Evolutionary conservation across 2,113 vertebrate genomes (phyloP).

Genomic region (Tonatia bakeri): DNA sequence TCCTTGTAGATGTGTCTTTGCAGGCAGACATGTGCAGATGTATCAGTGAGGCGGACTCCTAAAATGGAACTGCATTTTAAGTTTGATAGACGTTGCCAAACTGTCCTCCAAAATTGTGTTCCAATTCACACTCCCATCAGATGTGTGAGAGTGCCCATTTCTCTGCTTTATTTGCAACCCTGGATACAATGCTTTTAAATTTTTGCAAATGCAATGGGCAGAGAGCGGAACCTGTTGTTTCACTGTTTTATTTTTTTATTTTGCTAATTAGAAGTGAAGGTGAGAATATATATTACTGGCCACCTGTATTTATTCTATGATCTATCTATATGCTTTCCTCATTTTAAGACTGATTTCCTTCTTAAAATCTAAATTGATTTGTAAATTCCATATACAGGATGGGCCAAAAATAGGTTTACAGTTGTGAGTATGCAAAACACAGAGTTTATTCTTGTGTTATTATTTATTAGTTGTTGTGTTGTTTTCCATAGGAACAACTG

Average conservation of each 20-base stretch:
- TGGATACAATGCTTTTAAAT: constrained; percentile 43
- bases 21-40: constrained; percentile 51
- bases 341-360: background rate
- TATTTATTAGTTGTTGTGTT: no score
- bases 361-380: background rate
- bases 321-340: background rate
- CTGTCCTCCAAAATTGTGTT: constrained; percentile 59
- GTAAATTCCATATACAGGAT: background rate
- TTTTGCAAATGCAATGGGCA: constrained; percentile 31
- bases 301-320: background rate
- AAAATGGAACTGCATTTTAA: constrained; percentile 71
- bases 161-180: constrained; percentile 46
- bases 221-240: background rate
- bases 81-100: constrained; percentile 66
- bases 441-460: background rate
- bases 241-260: constrained; percentile 41
- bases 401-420: background rate
- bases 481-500: background rate
- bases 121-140: constrained; percentile 55
- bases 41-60: constrained; percentile 49
- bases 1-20: constrained; percentile 25
- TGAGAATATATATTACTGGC: background rate
- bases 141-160: constrained; percentile 56
- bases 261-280: background rate
- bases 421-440: background rate